Percentiles rank a stretch among this genome's conserved stretches.
Evolutionary conservation across 35 echinoderm and acorn worm species (phyloP).

Genomic region (Lytechinus variegatus): DNA sequence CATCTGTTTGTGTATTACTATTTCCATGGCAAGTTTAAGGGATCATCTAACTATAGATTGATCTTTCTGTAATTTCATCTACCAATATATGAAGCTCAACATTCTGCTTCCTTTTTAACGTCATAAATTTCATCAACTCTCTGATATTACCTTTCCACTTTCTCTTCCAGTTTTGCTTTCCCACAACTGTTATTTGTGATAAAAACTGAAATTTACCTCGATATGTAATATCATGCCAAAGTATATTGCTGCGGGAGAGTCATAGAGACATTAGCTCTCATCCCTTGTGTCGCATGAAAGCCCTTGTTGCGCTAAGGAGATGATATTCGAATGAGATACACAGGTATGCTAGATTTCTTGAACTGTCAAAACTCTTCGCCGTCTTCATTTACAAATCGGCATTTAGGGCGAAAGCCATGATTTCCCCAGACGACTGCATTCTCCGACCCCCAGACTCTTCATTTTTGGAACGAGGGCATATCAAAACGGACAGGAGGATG

Average conservation of each 20-base stretch:
- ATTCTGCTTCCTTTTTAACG: background rate
- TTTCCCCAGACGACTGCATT: background rate
- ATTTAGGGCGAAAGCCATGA: conserved; percentile 3
- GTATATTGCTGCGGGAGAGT: background rate
- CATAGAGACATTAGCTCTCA: background rate
- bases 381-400: background rate
- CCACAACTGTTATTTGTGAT: background rate
- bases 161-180: background rate
- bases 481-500: background rate
- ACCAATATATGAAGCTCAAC: background rate
- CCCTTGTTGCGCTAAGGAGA: background rate
- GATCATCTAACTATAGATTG: background rate
- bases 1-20: background rate
- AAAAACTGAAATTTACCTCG: background rate
- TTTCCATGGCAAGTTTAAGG: background rate
- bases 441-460: background rate
- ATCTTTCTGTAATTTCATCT: background rate
- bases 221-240: background rate
- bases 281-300: background rate
- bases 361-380: background rate
- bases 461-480: background rate
- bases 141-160: background rate
- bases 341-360: background rate
- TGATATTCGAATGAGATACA: background rate
- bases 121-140: background rate